Evolutionary conservation across 2,113 vertebrate species (phyloP).

Genomic region (Hydrolagus affinis): DNA sequence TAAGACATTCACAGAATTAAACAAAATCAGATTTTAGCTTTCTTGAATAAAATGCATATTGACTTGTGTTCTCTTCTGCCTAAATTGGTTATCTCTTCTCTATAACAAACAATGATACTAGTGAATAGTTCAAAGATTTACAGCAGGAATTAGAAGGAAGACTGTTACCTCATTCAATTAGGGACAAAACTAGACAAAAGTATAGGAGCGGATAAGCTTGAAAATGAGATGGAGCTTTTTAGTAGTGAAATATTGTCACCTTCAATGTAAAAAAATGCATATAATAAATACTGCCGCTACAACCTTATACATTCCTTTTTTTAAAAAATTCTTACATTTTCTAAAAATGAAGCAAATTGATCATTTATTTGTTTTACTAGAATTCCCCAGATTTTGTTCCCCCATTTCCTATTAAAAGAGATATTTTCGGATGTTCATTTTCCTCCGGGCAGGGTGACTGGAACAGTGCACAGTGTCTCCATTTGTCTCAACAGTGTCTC

Average conservation of each 20-base stretch:
- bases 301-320: background rate
- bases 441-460: background rate
- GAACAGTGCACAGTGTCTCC: background rate
- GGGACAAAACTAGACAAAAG: slow-evolving; percentile 10
- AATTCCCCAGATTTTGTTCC: slow-evolving; percentile 7
- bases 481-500: background rate
- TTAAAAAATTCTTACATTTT: background rate
- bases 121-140: slow-evolving; percentile 2
- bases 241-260: background rate
- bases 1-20: slow-evolving; percentile 12
- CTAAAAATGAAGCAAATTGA: background rate
- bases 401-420: background rate
- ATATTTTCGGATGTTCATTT: background rate
- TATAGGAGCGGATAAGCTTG: background rate
- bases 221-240: background rate
- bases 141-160: background rate
- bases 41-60: slow-evolving; percentile 26
- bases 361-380: background rate
- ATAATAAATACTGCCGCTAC: background rate
- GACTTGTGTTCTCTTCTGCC: slow-evolving; percentile 20
- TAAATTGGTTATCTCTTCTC: slow-evolving; percentile 1
- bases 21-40: slow-evolving; percentile 27
- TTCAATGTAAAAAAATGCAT: background rate
- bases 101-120: slow-evolving; percentile 2
- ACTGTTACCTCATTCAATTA: background rate